phyloP scores from a whole-genome alignment of 2,888 invertebrate species.

The Agapetus fuscipes region DNA sequence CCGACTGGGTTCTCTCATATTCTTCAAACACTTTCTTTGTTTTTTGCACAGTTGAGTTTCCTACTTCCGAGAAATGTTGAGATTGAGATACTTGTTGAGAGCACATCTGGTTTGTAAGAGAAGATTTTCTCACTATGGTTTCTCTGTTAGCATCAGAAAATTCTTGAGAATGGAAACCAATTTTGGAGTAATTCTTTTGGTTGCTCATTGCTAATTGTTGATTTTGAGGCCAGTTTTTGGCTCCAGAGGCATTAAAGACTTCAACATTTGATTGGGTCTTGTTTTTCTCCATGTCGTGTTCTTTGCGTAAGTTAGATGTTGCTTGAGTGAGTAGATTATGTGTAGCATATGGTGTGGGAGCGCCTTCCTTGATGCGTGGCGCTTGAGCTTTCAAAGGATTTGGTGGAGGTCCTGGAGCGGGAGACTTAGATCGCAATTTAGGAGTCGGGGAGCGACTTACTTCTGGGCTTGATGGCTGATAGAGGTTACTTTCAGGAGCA shows the following conservation, averaged over 20 bases:
- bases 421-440: constrained; percentile 53
- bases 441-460: constrained; percentile 57
- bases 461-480: constrained; percentile 50
- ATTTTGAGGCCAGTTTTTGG: constrained; percentile 31
- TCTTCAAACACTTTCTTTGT: constrained; percentile 57
- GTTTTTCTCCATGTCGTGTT: constrained; percentile 39
- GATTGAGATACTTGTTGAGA: constrained; percentile 26
- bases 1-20: constrained; percentile 54
- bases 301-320: constrained; percentile 33
- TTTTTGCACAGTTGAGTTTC: constrained; percentile 51
- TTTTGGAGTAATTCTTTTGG: constrained; percentile 36
- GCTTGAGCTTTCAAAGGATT: constrained; percentile 58
- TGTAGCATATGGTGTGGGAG: constrained; percentile 34
- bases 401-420: constrained; percentile 61
- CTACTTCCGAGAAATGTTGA: constrained; percentile 45
- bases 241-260: constrained; percentile 28
- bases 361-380: constrained; percentile 48
- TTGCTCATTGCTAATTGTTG: constrained; percentile 42
- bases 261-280: constrained; percentile 34
- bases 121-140: constrained; percentile 28
- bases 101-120: constrained; percentile 24
- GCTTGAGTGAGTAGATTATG: constrained; percentile 33
- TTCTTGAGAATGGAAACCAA: constrained; percentile 40
- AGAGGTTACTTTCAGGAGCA: constrained; percentile 49
- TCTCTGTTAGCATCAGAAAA: constrained; percentile 32